A percentile compares a stretch with the other conserved stretches of the same genome.
These are phyloP conservation scores for Malurus elegans DNA, from an alignment of 2,113 vertebrate species.

Conservation along the genomic window DNA sequence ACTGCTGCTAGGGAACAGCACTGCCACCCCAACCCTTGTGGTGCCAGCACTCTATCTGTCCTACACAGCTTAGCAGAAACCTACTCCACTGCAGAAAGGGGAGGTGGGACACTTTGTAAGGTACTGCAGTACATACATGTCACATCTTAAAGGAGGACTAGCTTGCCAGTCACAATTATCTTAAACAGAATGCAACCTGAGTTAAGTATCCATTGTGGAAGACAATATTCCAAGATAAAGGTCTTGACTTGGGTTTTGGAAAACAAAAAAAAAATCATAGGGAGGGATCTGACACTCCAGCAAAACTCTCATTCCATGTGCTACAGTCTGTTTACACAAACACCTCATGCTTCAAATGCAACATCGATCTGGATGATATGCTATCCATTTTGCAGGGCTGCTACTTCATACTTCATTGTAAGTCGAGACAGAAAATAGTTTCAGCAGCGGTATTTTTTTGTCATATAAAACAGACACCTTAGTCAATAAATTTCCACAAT, in stretches of 20 bases:
- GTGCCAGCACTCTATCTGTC: neutral
- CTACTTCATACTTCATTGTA: neutral
- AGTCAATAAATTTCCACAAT: constrained; percentile 58
- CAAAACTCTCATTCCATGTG: neutral
- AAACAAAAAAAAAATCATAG: neutral
- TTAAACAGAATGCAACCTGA: neutral
- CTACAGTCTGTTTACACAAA: neutral
- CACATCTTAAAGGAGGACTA: neutral
- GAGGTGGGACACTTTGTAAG: neutral
- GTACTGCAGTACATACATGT: neutral
- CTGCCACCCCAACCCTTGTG: neutral
- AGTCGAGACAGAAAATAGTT: constrained; percentile 33
- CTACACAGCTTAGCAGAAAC: neutral
- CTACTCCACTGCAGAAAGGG: neutral
- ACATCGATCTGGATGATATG: neutral
- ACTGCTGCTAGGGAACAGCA: neutral
- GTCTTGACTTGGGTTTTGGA: neutral
- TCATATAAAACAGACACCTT: constrained; percentile 56
- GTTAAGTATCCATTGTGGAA: neutral
- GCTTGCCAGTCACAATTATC: neutral
- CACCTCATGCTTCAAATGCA: neutral
- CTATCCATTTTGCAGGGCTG: neutral
- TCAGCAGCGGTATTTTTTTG: constrained; percentile 53
- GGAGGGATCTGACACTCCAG: neutral
- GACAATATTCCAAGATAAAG: neutral